Base-by-base conservation (phyloP, 2,888 invertebrate genomes). In the Galeopsomyia nigrocyanea region DNA sequence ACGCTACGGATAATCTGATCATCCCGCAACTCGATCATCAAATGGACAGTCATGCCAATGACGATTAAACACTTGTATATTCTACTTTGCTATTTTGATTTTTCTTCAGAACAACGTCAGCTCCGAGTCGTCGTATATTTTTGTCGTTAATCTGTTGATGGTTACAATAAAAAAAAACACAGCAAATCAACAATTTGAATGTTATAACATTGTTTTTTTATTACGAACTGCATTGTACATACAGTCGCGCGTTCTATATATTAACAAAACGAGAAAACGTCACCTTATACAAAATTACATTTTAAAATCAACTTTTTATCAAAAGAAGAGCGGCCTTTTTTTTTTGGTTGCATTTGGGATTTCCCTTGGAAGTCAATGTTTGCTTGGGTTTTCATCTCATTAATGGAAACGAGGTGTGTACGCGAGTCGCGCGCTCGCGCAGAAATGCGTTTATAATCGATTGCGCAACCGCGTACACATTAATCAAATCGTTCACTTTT, bases 271-370 rank as follows among this genome's bases (percentile, higher is more conserved):
- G 75, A 47, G 72, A 74, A 63, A 56, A 14, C 56, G 53, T 65
- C 65, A 64, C 57, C 53, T 68, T 74, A 5, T 26, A 71, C 26
- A 75, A 72, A 72, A 75, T 75, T 75, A 66, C 75, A 67, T 69
- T 62, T 68, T 66, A 62, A 74, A 74, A 71, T 61, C 50, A 68
- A 71, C n/a, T 71, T 65, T 14, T 75, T 72, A 72, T 68, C 66
- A 72, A 68, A 75, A 67, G 19, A 75, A 72, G 71, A 74, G 64
- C 16, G 46, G 51, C 51, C 26, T 64, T 46, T 55, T n/a, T 55
- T 51, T 58, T 17, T 71, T 58, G 60, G 10, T 46, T 21, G 46
- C 21, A 62, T 14, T 46, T 17, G 17, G 21, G 0, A 13, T 47
- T 17, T 61, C 26, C 56, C 17, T 50, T 63, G 69, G 69, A 73